Evolutionary conservation across 2,797 vertebrate species (phyloP).

Genomic region (Clarias fuscus): DNA sequence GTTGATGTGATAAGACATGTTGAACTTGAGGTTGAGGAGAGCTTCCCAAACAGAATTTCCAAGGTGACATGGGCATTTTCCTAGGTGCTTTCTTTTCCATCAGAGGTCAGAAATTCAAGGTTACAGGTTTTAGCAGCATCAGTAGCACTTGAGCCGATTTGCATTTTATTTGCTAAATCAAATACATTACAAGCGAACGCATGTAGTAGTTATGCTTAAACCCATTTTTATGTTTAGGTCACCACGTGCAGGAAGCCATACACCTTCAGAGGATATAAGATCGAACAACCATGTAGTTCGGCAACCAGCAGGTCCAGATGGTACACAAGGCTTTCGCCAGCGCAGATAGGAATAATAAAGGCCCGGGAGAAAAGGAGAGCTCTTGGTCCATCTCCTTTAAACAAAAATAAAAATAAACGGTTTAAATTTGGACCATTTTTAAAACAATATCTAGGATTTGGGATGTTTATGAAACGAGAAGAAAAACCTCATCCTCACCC

Average conservation of each 20-base stretch:
- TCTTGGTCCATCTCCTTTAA: constrained; percentile 17
- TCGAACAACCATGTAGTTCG: constrained; percentile 88
- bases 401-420: neutral
- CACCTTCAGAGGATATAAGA: constrained; percentile 82
- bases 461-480: constrained; percentile 42
- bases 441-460: constrained; percentile 57
- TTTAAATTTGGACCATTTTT: constrained; percentile 44
- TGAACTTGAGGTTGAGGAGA: neutral
- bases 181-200: neutral
- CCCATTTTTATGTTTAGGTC: constrained; percentile 60
- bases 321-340: constrained; percentile 92
- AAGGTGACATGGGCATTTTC: neutral
- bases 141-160: neutral
- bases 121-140: neutral
- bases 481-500: constrained; percentile 37
- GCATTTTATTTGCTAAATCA: neutral
- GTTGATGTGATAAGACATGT: neutral
- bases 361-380: constrained; percentile 46
- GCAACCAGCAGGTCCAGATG: constrained; percentile 89
- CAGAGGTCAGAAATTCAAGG: too few species aligned
- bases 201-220: neutral
- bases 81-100: neutral
- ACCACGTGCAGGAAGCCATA: constrained; percentile 70
- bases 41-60: neutral
- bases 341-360: constrained; percentile 84